Percentiles rank a stretch among this genome's conserved stretches.
Evolutionary conservation across 2,888 invertebrate genomes (phyloP).

Genomic region (Smittia aterrima): DNA sequence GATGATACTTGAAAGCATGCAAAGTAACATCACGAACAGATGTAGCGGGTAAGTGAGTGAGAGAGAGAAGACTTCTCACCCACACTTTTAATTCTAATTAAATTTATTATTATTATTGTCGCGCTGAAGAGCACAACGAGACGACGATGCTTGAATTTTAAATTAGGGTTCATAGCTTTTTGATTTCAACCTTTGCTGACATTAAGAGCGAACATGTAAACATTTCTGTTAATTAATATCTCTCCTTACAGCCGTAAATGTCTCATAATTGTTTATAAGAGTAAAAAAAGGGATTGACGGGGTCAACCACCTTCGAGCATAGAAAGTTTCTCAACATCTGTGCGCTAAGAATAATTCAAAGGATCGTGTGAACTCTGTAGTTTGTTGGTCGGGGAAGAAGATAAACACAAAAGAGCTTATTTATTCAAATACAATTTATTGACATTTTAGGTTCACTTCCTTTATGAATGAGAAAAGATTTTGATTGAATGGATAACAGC

Average conservation of each 20-base stretch:
- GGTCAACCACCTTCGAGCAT: neutral
- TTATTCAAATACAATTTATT: conserved; percentile 29
- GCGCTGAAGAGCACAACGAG: neutral
- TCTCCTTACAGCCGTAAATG: neutral
- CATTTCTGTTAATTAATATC: conserved; percentile 15
- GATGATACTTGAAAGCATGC: conserved; percentile 31
- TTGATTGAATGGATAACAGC: neutral
- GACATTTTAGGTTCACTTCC: conserved; percentile 28
- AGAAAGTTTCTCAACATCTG: conserved; percentile 10
- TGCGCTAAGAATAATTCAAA: neutral
- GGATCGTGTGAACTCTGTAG: conserved; percentile 15
- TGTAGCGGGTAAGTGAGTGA: conserved; percentile 13
- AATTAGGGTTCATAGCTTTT: neutral
- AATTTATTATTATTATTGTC: conserved; percentile 17
- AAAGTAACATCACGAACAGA: conserved; percentile 37
- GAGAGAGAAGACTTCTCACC: conserved; percentile 8
- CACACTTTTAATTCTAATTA: conserved; percentile 15
- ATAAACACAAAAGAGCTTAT: conserved; percentile 25
- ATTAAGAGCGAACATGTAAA: neutral
- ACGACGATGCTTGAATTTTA: neutral
- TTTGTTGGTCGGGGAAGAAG: neutral
- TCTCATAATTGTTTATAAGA: conserved; percentile 2
- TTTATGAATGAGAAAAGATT: conserved; percentile 13
- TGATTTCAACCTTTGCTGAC: conserved; percentile 1
- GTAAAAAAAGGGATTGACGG: neutral